Percentiles rank a stretch among this genome's conserved stretches.
Conservation (phyloP, 2,113 vertebrate species). For the Cyprinodon tularosa region DNA sequence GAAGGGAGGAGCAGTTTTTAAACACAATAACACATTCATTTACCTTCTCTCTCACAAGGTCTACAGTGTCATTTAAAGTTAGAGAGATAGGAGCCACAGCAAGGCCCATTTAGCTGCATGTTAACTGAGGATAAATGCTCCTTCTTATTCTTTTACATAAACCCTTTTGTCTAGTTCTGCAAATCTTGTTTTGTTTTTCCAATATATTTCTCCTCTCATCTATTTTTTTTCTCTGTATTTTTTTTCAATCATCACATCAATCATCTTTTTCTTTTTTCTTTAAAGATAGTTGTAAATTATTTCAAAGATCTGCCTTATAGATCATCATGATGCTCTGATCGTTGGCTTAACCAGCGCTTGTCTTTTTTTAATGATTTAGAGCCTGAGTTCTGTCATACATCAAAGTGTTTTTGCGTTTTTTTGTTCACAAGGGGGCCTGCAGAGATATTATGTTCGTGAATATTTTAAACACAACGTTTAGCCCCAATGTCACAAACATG, state of each 20-base stretch:
- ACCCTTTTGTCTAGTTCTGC: neutral
- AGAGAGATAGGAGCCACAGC: neutral
- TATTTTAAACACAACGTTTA: conserved; percentile 51
- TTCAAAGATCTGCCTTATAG: neutral
- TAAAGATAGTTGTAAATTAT: neutral
- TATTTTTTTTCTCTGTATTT: neutral
- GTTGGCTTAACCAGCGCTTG: conserved; percentile 8
- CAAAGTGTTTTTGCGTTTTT: neutral
- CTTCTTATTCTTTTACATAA: neutral
- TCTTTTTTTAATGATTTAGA: conserved; percentile 41
- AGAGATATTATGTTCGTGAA: conserved; percentile 45
- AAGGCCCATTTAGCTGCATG: neutral
- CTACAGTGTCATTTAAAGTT: neutral
- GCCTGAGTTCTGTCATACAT: neutral
- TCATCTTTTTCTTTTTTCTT: neutral
- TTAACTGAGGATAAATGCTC: too few relatives aligned
- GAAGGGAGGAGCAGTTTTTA: conserved; percentile 5
- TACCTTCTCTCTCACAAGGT: neutral
- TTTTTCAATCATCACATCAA: neutral
- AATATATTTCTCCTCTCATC: neutral
- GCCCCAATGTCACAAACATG: conserved; percentile 39
- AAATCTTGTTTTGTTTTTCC: neutral
- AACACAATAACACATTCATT: neutral
- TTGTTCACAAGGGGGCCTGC: conserved; percentile 19
- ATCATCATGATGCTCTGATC: neutral